phyloP scores from a whole-genome alignment of 2,113 vertebrate species.

The Amphiprion percula region DNA sequence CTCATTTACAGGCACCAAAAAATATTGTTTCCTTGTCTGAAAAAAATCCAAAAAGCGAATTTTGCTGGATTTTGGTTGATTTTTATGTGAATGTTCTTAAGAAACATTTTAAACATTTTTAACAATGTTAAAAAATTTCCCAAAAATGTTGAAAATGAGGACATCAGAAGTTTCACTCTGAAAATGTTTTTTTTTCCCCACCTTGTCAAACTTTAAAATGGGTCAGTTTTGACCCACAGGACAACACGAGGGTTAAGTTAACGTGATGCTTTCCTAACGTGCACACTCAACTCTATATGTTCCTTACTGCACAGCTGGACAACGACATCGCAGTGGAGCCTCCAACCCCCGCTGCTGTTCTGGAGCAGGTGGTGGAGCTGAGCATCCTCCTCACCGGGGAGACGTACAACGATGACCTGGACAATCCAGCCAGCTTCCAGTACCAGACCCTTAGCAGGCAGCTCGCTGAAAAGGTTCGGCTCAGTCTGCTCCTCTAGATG shows the following conservation, averaged over 20 bases:
- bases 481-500: background rate
- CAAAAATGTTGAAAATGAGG: too few species aligned
- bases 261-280: background rate
- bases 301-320: constrained; percentile 82
- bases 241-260: background rate
- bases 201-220: too few species aligned
- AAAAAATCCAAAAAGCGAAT: too few species aligned
- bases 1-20: too few species aligned
- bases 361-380: constrained; percentile 90
- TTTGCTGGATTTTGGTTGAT: too few species aligned
- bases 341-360: constrained; percentile 54
- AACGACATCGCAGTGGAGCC: constrained; percentile 87
- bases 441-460: constrained; percentile 83
- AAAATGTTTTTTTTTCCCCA: too few species aligned
- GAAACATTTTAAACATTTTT: too few species aligned
- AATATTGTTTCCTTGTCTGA: too few species aligned
- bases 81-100: too few species aligned
- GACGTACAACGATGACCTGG: constrained; percentile 85
- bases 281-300: background rate
- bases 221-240: too few species aligned
- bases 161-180: too few species aligned
- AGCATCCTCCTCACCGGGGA: constrained; percentile 87
- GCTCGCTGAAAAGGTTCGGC: constrained; percentile 88
- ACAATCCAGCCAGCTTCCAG: constrained; percentile 77
- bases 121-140: too few species aligned